Percentiles rank a stretch among this genome's conserved stretches.
Evolutionary conservation across 35 echinoderm and acorn worm genomes (phyloP).

Genomic region (Chiridota heheva): DNA sequence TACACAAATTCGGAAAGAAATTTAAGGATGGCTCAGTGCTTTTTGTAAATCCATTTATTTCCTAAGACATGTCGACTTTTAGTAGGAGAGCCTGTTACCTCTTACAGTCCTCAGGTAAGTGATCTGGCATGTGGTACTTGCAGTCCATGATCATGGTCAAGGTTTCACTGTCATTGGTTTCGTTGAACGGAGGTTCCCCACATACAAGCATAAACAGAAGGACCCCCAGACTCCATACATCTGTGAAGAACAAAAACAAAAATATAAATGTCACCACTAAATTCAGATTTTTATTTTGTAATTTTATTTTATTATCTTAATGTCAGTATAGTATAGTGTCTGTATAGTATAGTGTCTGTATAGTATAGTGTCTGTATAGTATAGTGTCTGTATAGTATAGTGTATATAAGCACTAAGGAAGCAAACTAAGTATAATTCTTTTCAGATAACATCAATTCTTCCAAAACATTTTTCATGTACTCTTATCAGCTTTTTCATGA

Average conservation of each 20-base stretch:
- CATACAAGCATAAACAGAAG: constrained; percentile 93
- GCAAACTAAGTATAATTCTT: no score
- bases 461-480: no score
- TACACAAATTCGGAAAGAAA: no score
- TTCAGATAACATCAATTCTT: no score
- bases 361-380: background rate
- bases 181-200: constrained; percentile 92
- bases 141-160: constrained; percentile 98
- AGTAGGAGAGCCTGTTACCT: no score
- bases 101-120: constrained; percentile 76
- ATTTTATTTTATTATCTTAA: no score
- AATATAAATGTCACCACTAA: background rate
- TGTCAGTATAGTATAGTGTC: no score
- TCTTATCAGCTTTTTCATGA: no score
- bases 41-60: background rate
- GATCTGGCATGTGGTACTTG: constrained; percentile 82
- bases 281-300: background rate
- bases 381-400: background rate
- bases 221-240: constrained; percentile 94
- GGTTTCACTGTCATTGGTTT: constrained; percentile 99
- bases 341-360: background rate
- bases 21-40: no score
- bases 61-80: background rate
- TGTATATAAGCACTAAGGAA: no score
- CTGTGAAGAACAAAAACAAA: constrained; percentile 54